These are phyloP conservation scores for Istiophorus platypterus DNA, from an alignment of 2,113 vertebrate species.

Conservation along the genomic window DNA sequence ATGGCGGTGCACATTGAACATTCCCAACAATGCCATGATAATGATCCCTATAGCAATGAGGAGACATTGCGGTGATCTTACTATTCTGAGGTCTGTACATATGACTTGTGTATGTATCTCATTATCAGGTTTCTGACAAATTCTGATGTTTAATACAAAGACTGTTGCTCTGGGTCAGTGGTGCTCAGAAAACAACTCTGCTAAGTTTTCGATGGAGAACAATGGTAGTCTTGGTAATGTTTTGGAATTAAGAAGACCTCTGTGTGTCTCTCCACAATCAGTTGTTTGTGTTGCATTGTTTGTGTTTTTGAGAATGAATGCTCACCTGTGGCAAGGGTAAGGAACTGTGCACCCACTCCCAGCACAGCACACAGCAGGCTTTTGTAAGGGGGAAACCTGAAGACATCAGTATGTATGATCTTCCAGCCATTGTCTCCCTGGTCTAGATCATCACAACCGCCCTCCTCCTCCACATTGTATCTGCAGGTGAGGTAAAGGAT, in stretches of 20 bases:
- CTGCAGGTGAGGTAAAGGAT: constrained; percentile 50
- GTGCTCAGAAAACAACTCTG: background rate
- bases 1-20: constrained; percentile 93
- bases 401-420: constrained; percentile 95
- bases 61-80: background rate
- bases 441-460: constrained; percentile 90
- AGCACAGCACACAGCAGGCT: constrained; percentile 91
- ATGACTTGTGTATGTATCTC: background rate
- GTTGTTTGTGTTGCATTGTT: background rate
- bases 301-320: constrained; percentile 10
- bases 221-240: background rate
- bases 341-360: constrained; percentile 93
- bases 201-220: constrained; percentile 5
- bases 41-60: constrained; percentile 85
- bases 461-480: constrained; percentile 93
- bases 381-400: constrained; percentile 91
- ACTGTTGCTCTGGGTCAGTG: background rate
- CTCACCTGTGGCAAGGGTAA: constrained; percentile 91
- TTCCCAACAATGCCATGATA: constrained; percentile 91
- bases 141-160: background rate
- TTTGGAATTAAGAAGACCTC: background rate
- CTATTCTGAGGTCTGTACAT: background rate
- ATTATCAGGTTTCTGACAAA: background rate
- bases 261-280: background rate
- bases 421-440: constrained; percentile 96